These are phyloP conservation scores for Ornithoptera alexandrae DNA, from an alignment of 2,888 invertebrate species.

Conservation along the genomic window DNA sequence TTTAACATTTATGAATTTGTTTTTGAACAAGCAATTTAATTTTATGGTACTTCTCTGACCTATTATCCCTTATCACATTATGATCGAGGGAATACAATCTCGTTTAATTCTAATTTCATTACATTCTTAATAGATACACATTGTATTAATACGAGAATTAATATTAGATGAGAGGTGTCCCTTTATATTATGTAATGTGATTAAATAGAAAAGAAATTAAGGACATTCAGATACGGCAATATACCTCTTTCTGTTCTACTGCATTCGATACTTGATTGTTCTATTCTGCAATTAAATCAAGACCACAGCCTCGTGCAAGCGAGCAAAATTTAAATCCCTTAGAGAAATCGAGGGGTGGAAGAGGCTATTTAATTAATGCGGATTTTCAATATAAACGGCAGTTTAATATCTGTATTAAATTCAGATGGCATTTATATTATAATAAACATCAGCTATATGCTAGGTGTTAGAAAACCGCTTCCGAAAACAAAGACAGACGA, in stretches of 20 bases:
- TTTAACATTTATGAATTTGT: not conserved
- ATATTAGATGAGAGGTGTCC: not conserved
- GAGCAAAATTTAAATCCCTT: slow-evolving; percentile 18
- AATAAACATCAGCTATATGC: not conserved
- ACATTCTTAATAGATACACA: not conserved
- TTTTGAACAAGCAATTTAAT: slow-evolving; percentile 15
- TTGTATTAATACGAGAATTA: not conserved
- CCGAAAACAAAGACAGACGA: too few relatives aligned
- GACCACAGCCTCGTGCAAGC: slow-evolving; percentile 17
- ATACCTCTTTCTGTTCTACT: not conserved
- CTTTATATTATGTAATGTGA: not conserved
- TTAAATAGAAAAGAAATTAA: not conserved
- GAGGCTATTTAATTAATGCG: slow-evolving; percentile 4
- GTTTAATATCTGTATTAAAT: not conserved
- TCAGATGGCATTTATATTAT: not conserved
- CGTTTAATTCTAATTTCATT: not conserved
- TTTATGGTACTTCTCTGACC: slow-evolving; percentile 10
- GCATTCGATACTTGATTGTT: slow-evolving; percentile 21
- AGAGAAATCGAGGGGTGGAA: slow-evolving; percentile 10
- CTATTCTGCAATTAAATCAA: slow-evolving; percentile 21
- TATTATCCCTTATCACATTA: slow-evolving; percentile 7
- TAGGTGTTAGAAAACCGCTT: too few relatives aligned
- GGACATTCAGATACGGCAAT: not conserved
- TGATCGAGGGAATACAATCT: slow-evolving; percentile 10
- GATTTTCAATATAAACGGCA: not conserved